A percentile compares a stretch with the other conserved stretches of the same genome.
These are phyloP conservation scores for Aphrophora alni DNA, from an alignment of 2,888 invertebrate genomes.

Conservation along the genomic window DNA sequence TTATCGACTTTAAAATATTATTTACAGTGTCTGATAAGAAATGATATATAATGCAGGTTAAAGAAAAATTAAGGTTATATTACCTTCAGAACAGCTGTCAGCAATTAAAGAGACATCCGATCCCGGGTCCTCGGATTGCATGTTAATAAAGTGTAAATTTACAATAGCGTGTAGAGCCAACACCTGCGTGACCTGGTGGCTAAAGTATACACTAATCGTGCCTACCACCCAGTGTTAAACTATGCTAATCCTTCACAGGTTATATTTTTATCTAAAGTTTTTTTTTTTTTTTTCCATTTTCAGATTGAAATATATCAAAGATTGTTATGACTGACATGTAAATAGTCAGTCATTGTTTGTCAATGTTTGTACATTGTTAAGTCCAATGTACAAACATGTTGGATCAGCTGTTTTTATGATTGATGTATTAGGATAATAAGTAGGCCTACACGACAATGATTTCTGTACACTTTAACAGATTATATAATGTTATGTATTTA, in stretches of 20 bases:
- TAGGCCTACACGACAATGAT: too few relatives aligned
- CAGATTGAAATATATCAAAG: not conserved
- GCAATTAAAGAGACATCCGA: constrained; percentile 3
- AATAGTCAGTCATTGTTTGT: too few relatives aligned
- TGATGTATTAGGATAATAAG: too few relatives aligned
- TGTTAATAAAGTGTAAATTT: not conserved
- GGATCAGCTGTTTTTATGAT: too few relatives aligned
- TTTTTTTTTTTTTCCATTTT: not conserved
- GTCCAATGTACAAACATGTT: not conserved
- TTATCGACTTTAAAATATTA: too few relatives aligned
- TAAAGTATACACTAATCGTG: not conserved
- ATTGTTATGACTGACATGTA: not conserved
- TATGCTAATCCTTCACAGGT: not conserved
- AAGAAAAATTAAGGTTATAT: not conserved
- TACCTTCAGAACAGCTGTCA: not conserved
- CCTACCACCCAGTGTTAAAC: constrained; percentile 2
- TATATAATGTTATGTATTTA: too few relatives aligned
- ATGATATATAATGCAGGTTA: not conserved
- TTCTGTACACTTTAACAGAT: too few relatives aligned
- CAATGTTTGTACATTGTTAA: too few relatives aligned
- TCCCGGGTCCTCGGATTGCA: not conserved
- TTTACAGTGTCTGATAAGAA: too few relatives aligned
- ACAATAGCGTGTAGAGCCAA: not conserved
- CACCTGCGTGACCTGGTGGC: not conserved
- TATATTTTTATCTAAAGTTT: not conserved